A percentile compares a stretch with the other conserved stretches of the same genome.
Conservation (phyloP, 1,140 invertebrate genomes). For the Drosophila ohnishii region DNA sequence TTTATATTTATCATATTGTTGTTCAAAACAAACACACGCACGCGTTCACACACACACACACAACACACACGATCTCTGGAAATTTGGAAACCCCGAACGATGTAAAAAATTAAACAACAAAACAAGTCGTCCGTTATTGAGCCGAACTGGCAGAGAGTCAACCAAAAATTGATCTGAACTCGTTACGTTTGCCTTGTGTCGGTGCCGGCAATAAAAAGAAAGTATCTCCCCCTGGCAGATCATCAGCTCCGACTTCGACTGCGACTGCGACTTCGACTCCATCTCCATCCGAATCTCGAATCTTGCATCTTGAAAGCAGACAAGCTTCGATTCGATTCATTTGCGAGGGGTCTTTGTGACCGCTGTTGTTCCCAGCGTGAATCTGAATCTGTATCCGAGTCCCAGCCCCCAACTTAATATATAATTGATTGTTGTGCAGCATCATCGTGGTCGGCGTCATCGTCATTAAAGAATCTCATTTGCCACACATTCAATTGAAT, state of each 20-base stretch:
- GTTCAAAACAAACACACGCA: constrained; percentile 60
- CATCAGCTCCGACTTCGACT: constrained; percentile 44
- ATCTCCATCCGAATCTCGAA: constrained; percentile 21
- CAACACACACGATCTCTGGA: constrained; percentile 42
- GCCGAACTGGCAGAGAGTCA: constrained; percentile 62
- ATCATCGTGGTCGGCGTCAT: constrained; percentile 43
- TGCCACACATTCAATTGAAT: constrained; percentile 43
- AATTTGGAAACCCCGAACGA: constrained; percentile 52
- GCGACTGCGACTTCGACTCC: constrained; percentile 23
- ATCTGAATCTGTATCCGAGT: constrained; percentile 28
- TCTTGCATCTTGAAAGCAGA: constrained; percentile 22
- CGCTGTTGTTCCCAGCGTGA: constrained; percentile 31
- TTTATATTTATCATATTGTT: constrained; percentile 82
- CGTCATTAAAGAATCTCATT: constrained; percentile 34
- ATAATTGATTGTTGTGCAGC: constrained; percentile 79
- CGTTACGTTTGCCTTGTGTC: constrained; percentile 73
- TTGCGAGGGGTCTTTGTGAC: constrained; percentile 57
- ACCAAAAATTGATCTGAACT: constrained; percentile 81
- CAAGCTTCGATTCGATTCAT: constrained; percentile 68
- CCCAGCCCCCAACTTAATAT: constrained; percentile 52
- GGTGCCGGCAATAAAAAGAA: constrained; percentile 77
- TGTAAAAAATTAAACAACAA: constrained; percentile 53
- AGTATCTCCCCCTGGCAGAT: constrained; percentile 71
- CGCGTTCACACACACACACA: constrained; percentile 17
- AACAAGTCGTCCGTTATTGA: constrained; percentile 71